Base-by-base conservation (phyloP, 37 sponge, comb jelly and placozoan genomes). In the Eunapius fragilis region DNA sequence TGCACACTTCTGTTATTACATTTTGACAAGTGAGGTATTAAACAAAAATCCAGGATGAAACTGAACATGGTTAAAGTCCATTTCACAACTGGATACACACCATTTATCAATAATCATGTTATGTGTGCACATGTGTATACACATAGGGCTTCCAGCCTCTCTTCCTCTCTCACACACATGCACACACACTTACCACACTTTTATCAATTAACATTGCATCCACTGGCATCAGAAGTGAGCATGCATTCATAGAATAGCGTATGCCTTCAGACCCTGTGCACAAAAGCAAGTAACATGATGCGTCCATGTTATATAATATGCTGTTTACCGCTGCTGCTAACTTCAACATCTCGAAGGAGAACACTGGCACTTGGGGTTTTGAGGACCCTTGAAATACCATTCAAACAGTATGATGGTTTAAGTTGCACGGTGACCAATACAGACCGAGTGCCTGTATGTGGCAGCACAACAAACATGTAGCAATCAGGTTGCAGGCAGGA, bases 171-270 rank as follows among this genome's bases (percentile, higher is more conserved):
- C 3, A 17, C 14, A 11, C 14, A 19, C 17, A 11, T 58, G 58
- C 17, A 10, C 7, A 58, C 22, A 2, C 14, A 13, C 58, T 58
- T 11, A 58, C 58, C 22, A 4, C 58, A 58, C 17, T 58, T 58
- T 12, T 12, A 58, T 58, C 58, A 58, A 58, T 12, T 17, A 58
- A 11, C 22, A 17, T 1, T 13, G 58, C 58, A 58, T 58, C 58
- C 0, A 83, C 32, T 31, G 75, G 84, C 31, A 71, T 25, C 31
- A 83, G 33, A 6, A 83, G 32, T 2, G 84, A 83, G 30, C 84
- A 83, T 0, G 75, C 67, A 83, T 83, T 75, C 84, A 83, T 74
- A n/a, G 75, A 74, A 35, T 37, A 83, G 31, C 25, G 14, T 24
- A 48, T 37, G 27, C 58, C 22, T 11, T 49, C 83, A 71, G 58